phyloP scores from a whole-genome alignment of 1,140 invertebrate species.

The Globodera rostochiensis region DNA sequence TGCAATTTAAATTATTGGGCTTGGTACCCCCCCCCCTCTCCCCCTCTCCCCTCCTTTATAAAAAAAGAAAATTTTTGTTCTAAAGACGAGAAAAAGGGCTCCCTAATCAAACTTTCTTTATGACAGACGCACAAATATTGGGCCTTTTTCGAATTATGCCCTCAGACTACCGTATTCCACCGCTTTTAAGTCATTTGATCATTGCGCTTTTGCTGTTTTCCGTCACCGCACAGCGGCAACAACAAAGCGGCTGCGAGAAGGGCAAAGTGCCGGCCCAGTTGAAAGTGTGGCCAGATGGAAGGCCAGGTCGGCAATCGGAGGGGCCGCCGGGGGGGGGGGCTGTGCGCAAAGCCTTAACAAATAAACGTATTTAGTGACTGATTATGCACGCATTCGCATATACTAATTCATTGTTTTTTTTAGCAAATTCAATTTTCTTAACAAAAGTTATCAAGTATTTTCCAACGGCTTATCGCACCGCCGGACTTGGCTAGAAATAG shows the following conservation, averaged over 20 bases:
- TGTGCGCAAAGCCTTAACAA: not conserved
- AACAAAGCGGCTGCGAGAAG: not conserved
- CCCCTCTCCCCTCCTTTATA: too few relatives aligned
- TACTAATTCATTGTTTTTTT: not conserved
- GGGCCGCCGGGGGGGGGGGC: too few relatives aligned
- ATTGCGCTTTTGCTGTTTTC: not conserved
- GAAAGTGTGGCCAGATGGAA: conserved; percentile 1
- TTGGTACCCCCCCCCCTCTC: too few relatives aligned
- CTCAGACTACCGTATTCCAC: not conserved
- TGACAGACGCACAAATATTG: too few relatives aligned
- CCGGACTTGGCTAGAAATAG: too few relatives aligned
- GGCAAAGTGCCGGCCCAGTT: not conserved
- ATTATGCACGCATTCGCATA: not conserved
- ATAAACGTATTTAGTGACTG: not conserved
- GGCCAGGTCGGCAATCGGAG: not conserved
- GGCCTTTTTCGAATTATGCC: too few relatives aligned
- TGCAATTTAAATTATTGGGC: too few relatives aligned
- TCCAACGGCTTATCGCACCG: not conserved
- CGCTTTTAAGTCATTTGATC: not conserved
- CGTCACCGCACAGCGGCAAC: not conserved
- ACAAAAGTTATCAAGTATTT: not conserved
- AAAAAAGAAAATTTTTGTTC: too few relatives aligned
- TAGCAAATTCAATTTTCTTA: not conserved
- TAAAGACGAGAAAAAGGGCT: too few relatives aligned
- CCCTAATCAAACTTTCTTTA: too few relatives aligned